Conservation (phyloP, 2,113 vertebrate species). For the Lucifuga dentata region DNA sequence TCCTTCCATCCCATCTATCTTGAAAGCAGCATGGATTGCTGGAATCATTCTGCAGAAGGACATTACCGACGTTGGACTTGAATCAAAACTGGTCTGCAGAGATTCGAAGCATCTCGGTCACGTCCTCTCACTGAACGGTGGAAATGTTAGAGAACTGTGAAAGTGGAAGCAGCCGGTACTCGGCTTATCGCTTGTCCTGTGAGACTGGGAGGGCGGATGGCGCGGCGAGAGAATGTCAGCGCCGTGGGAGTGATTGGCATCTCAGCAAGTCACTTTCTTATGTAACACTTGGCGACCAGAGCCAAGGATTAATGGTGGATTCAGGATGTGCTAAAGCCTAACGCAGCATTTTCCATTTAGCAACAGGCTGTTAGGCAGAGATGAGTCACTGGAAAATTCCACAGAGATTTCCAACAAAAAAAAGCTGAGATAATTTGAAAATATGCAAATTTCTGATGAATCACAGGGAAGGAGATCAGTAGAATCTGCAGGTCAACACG, state of each 20-base stretch:
- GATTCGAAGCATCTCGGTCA: slow-evolving; percentile 26
- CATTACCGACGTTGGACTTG: not conserved
- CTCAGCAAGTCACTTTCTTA: slow-evolving; percentile 47
- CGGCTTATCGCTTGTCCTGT: slow-evolving; percentile 35
- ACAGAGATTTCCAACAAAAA: slow-evolving; percentile 49
- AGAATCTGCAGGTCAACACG: slow-evolving; percentile 10
- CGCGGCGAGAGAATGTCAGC: slow-evolving; percentile 34
- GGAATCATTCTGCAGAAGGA: not conserved
- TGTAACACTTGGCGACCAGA: slow-evolving; percentile 51
- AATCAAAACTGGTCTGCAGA: slow-evolving; percentile 28
- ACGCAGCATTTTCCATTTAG: slow-evolving; percentile 41
- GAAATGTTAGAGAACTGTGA: slow-evolving; percentile 6
- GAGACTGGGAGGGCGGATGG: slow-evolving; percentile 34
- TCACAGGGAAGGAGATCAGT: slow-evolving; percentile 28
- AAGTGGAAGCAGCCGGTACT: slow-evolving; percentile 24
- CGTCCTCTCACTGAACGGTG: not conserved
- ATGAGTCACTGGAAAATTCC: slow-evolving; percentile 52
- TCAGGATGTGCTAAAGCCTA: slow-evolving; percentile 21
- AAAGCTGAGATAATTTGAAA: slow-evolving; percentile 46
- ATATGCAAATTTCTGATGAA: slow-evolving; percentile 55
- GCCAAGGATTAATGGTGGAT: slow-evolving; percentile 8
- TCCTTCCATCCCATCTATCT: not conserved
- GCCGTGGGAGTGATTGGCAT: slow-evolving; percentile 46
- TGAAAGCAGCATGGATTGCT: not conserved
- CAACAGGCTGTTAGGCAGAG: slow-evolving; percentile 12